Conservation (phyloP, 2,888 invertebrate species). For the Cenopis cana region DNA sequence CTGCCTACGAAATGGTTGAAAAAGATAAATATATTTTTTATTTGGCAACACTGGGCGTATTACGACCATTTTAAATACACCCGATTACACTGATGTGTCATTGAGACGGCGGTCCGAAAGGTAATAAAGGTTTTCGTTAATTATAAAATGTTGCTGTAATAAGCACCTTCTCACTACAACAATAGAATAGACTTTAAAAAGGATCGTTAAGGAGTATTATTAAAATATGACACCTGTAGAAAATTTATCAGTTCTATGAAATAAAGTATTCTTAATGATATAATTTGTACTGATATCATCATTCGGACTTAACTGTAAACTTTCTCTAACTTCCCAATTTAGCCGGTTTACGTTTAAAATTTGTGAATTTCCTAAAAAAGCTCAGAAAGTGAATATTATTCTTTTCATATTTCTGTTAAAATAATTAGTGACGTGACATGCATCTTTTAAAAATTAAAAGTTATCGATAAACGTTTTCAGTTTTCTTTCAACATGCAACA, state of each 20-base stretch:
- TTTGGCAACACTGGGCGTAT: slow-evolving; percentile 70
- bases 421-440: slow-evolving; percentile 34
- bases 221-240: background rate
- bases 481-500: slow-evolving; percentile 63
- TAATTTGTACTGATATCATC: background rate
- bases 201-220: background rate
- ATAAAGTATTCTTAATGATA: background rate
- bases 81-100: slow-evolving; percentile 45
- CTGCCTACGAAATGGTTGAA: slow-evolving; percentile 77
- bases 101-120: slow-evolving; percentile 42
- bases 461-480: slow-evolving; percentile 41
- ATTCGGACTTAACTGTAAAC: slow-evolving; percentile 14
- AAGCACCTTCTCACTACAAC: background rate
- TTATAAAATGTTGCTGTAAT: slow-evolving; percentile 4
- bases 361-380: slow-evolving; percentile 1
- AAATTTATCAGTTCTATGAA: background rate
- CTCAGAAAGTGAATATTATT: background rate
- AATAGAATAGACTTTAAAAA: background rate
- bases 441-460: slow-evolving; percentile 33
- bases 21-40: slow-evolving; percentile 74
- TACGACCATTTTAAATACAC: slow-evolving; percentile 47
- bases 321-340: slow-evolving; percentile 21
- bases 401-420: background rate
- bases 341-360: slow-evolving; percentile 24
- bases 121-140: background rate